Evolutionary conservation across 2,797 vertebrate genomes (phyloP).

Genomic region (Setipinna tenuifilis): DNA sequence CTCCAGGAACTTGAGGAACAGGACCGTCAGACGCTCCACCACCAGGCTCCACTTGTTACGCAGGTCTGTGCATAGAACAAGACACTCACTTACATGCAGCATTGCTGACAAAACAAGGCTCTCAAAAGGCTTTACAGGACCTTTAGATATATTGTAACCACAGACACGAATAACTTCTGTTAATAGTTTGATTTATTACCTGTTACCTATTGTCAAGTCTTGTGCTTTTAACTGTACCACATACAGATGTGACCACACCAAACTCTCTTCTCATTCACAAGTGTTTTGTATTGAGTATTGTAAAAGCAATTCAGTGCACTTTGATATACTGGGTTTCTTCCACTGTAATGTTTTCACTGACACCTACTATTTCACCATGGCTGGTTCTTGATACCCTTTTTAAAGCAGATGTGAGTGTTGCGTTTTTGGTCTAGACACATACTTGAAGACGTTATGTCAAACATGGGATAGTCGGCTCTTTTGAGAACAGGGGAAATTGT

Average conservation of each 20-base stretch:
- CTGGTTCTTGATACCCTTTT: background rate
- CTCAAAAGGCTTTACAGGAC: background rate
- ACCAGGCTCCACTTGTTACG: slow-evolving; percentile 92
- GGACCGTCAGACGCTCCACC: slow-evolving; percentile 89
- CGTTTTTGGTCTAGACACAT: background rate
- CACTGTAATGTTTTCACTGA: background rate
- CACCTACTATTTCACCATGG: background rate
- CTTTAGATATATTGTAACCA: background rate
- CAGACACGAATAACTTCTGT: background rate
- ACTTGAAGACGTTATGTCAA: background rate
- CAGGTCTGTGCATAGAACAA: slow-evolving; percentile 51
- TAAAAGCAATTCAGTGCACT: background rate
- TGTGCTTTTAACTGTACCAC: background rate
- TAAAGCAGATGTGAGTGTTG: background rate
- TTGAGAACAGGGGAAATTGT: background rate
- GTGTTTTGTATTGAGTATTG: too few relatives aligned
- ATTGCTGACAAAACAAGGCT: too few relatives aligned
- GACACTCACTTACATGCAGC: too few relatives aligned
- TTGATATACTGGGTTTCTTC: background rate
- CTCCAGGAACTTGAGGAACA: slow-evolving; percentile 89
- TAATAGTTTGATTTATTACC: background rate
- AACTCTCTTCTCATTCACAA: too few relatives aligned
- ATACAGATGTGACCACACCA: too few relatives aligned
- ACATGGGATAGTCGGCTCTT: background rate
- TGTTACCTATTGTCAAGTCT: background rate